Evolutionary conservation across 2,113 vertebrate genomes (phyloP).

Genomic region (Onychostoma macrolepis): DNA sequence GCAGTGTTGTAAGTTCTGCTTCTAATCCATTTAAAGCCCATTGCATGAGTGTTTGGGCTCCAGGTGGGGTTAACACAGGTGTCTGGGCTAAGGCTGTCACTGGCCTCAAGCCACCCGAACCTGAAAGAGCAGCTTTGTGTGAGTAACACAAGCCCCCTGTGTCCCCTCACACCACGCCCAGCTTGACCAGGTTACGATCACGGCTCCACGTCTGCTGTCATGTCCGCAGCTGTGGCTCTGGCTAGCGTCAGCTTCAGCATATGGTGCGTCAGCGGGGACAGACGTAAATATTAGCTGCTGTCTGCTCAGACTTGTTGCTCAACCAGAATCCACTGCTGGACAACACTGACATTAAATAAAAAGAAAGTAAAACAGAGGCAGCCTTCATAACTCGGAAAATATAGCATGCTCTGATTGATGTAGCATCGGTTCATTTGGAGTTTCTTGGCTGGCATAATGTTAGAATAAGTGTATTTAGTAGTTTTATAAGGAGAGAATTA

Average conservation of each 20-base stretch:
- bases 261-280: constrained; percentile 22
- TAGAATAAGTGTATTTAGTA: neutral
- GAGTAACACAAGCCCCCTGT: constrained; percentile 36
- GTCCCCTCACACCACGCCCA: constrained; percentile 23
- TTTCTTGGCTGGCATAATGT: neutral
- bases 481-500: neutral
- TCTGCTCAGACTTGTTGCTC: constrained; percentile 22
- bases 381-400: constrained; percentile 13
- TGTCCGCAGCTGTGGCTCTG: constrained; percentile 26
- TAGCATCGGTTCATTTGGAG: neutral
- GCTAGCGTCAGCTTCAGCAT: constrained; percentile 30
- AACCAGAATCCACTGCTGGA: neutral
- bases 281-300: constrained; percentile 36
- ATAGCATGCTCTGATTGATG: neutral
- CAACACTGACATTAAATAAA: neutral
- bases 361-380: neutral
- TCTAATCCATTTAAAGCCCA: constrained; percentile 3
- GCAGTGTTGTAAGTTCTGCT: neutral
- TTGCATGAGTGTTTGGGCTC: neutral
- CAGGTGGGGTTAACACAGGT: constrained; percentile 40
- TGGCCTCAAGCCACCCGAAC: constrained; percentile 38
- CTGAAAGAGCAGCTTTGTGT: constrained; percentile 53
- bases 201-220: constrained; percentile 23
- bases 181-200: constrained; percentile 17
- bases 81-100: constrained; percentile 12